phyloP scores from a whole-genome alignment of 1,140 invertebrate species.

The Matsumurasca onukii region DNA sequence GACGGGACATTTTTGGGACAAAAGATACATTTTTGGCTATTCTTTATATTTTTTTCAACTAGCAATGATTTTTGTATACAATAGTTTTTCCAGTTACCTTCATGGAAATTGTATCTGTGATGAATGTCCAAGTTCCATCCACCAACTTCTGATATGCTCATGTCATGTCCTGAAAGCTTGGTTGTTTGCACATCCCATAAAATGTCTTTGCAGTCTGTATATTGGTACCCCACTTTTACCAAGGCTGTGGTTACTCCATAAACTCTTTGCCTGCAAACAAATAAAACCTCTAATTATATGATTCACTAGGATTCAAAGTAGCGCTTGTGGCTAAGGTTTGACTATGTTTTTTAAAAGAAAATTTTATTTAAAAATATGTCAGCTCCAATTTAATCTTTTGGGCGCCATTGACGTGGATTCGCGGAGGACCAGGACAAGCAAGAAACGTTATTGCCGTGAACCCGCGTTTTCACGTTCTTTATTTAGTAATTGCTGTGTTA shows the following conservation, averaged over 20 bases:
- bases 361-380: slow-evolving; percentile 2
- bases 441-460: no score
- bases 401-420: no score
- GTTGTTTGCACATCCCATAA: slow-evolving; percentile 96
- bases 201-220: slow-evolving; percentile 87
- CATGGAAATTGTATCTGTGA: slow-evolving; percentile 96
- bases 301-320: neutral
- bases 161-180: slow-evolving; percentile 91
- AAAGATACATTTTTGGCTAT: no score
- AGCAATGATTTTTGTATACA: no score
- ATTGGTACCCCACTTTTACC: slow-evolving; percentile 96
- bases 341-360: neutral
- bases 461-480: no score
- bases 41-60: no score
- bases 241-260: slow-evolving; percentile 88
- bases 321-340: no score
- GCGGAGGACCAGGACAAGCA: no score
- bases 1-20: no score
- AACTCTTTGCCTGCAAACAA: slow-evolving; percentile 75
- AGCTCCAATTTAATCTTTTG: no score
- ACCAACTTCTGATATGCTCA: slow-evolving; percentile 93
- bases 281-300: slow-evolving; percentile 9
- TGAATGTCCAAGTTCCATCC: slow-evolving; percentile 98
- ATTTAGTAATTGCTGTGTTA: no score
- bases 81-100: no score